Conservation (phyloP, 2,888 invertebrate species). For the Agrochola lota region DNA sequence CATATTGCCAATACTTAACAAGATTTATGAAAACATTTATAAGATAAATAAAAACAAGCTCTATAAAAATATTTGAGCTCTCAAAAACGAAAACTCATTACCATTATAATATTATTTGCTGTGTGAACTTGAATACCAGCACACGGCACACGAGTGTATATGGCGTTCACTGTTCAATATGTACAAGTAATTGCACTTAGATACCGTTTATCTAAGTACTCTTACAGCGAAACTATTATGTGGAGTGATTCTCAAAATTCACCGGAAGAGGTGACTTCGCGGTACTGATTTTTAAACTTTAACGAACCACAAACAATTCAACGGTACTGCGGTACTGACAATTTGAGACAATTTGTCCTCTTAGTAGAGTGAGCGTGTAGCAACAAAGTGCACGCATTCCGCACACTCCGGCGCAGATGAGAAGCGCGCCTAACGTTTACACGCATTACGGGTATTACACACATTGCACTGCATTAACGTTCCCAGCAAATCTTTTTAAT, state of each 20-base stretch:
- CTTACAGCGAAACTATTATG: constrained; percentile 70
- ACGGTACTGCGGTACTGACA: constrained; percentile 75
- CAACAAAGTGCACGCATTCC: constrained; percentile 63
- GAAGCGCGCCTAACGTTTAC: constrained; percentile 50
- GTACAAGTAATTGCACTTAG: constrained; percentile 69
- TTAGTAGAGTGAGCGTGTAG: constrained; percentile 56
- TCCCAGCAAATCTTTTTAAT: constrained; percentile 49
- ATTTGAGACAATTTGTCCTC: constrained; percentile 69
- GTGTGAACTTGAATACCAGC: constrained; percentile 40
- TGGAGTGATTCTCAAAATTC: constrained; percentile 74
- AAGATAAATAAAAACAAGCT: constrained; percentile 19
- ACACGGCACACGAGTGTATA: constrained; percentile 40
- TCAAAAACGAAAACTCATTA: constrained; percentile 36
- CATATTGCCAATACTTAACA: constrained; percentile 27
- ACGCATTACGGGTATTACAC: constrained; percentile 51
- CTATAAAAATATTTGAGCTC: constrained; percentile 23
- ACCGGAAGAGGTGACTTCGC: constrained; percentile 73
- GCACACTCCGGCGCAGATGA: constrained; percentile 27
- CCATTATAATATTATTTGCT: constrained; percentile 45
- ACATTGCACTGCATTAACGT: constrained; percentile 59
- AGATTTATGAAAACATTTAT: constrained; percentile 20
- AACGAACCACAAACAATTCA: constrained; percentile 78
- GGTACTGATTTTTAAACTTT: constrained; percentile 71
- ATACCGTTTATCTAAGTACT: constrained; percentile 72
- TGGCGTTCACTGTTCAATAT: constrained; percentile 60